A percentile compares a stretch with the other conserved stretches of the same genome.
Evolutionary conservation across 53 echinoderm and acorn worm genomes (phyloP).

Genomic region (Echinarachnius parma): DNA sequence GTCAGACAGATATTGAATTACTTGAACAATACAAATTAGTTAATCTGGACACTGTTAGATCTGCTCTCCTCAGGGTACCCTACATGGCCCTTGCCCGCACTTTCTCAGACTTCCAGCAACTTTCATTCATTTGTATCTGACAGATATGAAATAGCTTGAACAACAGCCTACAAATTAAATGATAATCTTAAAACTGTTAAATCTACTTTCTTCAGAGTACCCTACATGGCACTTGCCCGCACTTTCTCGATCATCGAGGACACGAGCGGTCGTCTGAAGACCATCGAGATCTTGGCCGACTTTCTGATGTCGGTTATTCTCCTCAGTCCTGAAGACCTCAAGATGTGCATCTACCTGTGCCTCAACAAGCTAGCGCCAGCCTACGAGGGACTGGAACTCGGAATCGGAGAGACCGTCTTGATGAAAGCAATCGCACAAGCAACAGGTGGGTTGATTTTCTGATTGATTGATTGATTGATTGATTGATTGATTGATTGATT

Average conservation of each 20-base stretch:
- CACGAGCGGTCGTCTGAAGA: slow-evolving; percentile 79
- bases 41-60: too few species aligned
- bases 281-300: slow-evolving; percentile 75
- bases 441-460: slow-evolving; percentile 58
- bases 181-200: too few species aligned
- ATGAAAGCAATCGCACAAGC: slow-evolving; percentile 94
- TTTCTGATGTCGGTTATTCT: slow-evolving; percentile 84
- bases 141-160: too few species aligned
- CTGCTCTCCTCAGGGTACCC: slow-evolving; percentile 73
- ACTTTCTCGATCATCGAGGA: slow-evolving; percentile 86
- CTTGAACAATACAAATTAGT: too few species aligned
- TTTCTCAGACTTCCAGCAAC: slow-evolving; percentile 67
- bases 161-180: too few species aligned
- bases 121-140: too few species aligned
- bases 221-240: slow-evolving; percentile 83
- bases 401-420: slow-evolving; percentile 82
- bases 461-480: too few species aligned
- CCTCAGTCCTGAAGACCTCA: slow-evolving; percentile 77
- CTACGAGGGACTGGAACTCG: slow-evolving; percentile 91
- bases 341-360: slow-evolving; percentile 82
- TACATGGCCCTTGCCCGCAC: slow-evolving; percentile 85
- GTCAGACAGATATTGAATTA: background rate
- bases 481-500: too few species aligned
- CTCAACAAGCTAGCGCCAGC: slow-evolving; percentile 96
- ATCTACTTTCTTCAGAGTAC: slow-evolving; percentile 81